Percentiles rank a stretch among this genome's conserved stretches.
Evolutionary conservation across 2,113 vertebrate species (phyloP).

Genomic region (Blennius ocellaris): DNA sequence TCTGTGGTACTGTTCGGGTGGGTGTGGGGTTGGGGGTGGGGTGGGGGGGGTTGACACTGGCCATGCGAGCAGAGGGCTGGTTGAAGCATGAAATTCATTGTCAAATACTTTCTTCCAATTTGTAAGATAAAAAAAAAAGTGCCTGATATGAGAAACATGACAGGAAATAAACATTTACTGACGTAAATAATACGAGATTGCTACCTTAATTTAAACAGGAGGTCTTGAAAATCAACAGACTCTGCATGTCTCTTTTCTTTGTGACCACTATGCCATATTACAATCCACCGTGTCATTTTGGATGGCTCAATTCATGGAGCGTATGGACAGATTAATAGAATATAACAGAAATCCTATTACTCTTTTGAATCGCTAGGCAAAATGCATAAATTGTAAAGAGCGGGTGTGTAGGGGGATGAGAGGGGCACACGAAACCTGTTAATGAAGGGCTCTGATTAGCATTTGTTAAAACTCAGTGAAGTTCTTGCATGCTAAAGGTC

Average conservation of each 20-base stretch:
- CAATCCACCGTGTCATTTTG: slow-evolving; percentile 56
- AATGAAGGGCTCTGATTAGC: slow-evolving; percentile 82
- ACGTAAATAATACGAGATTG: slow-evolving; percentile 29
- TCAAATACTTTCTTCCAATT: slow-evolving; percentile 49
- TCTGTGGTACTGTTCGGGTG: slow-evolving; percentile 54
- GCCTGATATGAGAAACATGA: slow-evolving; percentile 29
- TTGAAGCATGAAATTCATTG: slow-evolving; percentile 66
- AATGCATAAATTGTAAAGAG: slow-evolving; percentile 64
- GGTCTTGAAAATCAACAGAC: slow-evolving; percentile 32
- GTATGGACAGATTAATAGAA: slow-evolving; percentile 65
- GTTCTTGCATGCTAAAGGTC: slow-evolving; percentile 84
- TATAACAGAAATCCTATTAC: slow-evolving; percentile 63
- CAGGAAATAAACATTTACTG: slow-evolving; percentile 29
- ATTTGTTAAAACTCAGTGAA: slow-evolving; percentile 84
- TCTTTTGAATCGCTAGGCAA: slow-evolving; percentile 63
- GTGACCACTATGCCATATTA: slow-evolving; percentile 39
- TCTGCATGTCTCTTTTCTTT: slow-evolving; percentile 36
- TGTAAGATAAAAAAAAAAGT: slow-evolving; percentile 3
- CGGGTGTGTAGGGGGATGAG: slow-evolving; percentile 10
- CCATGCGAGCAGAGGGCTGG: slow-evolving; percentile 31
- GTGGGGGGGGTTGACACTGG: slow-evolving; percentile 38
- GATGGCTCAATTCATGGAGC: slow-evolving; percentile 57
- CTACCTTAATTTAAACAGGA: slow-evolving; percentile 22
- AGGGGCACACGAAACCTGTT: slow-evolving; percentile 51
- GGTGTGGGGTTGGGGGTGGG: slow-evolving; percentile 16